A percentile compares a stretch with the other conserved stretches of the same genome.
Conservation (phyloP, 1,140 invertebrate species). For the Leguminivora glycinivorella region DNA sequence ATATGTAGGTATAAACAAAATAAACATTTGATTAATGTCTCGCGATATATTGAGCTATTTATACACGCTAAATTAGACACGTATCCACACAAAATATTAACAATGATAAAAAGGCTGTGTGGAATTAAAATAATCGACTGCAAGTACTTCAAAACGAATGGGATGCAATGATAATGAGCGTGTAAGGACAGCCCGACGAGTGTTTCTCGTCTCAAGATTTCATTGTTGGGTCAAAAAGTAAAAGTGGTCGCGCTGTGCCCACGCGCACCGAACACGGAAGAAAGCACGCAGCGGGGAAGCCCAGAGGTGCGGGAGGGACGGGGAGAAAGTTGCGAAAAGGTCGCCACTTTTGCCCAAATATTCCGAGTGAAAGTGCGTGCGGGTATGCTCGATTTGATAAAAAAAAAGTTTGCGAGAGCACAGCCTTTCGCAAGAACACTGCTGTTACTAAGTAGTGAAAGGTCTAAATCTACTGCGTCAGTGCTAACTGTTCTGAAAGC, state of each 20-base stretch:
- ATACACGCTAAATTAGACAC: not conserved
- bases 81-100: not conserved
- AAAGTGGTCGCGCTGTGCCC: conserved; percentile 38
- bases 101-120: not conserved
- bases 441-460: conserved; percentile 15
- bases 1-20: too few relatives aligned
- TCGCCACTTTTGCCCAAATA: conserved; percentile 77
- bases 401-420: conserved; percentile 39
- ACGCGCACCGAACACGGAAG: conserved; percentile 38
- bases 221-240: conserved; percentile 41
- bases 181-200: not conserved
- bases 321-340: conserved; percentile 74
- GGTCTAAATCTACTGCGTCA: not conserved
- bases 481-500: not conserved
- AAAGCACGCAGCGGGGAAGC: conserved; percentile 36
- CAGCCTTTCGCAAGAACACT: not conserved
- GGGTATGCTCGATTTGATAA: conserved; percentile 60
- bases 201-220: conserved; percentile 15
- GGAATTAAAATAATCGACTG: not conserved
- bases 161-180: not conserved
- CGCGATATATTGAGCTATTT: too few relatives aligned
- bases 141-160: not conserved
- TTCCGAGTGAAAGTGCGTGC: conserved; percentile 71
- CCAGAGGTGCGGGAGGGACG: conserved; percentile 33
- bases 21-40: too few relatives aligned